These are phyloP conservation scores for Drosophila phalerata DNA, from an alignment of 2,888 invertebrate species.

Conservation along the genomic window DNA sequence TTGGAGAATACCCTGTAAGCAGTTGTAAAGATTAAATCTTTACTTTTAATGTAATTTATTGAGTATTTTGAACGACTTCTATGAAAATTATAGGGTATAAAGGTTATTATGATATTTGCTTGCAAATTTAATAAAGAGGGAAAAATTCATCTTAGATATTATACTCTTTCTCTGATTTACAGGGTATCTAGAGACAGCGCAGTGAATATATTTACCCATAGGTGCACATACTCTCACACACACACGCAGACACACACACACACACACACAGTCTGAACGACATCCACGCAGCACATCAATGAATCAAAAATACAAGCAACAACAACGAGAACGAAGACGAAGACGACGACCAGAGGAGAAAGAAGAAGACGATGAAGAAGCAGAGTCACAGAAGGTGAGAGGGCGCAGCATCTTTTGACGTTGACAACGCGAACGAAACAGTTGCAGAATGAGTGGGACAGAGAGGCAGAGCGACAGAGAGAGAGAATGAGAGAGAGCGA, in stretches of 20 bases:
- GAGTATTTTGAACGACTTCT: background rate
- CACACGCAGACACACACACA: background rate
- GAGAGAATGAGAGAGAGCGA: background rate
- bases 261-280: slow-evolving; percentile 45
- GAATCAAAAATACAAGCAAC: slow-evolving; percentile 72
- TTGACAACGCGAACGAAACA: slow-evolving; percentile 68
- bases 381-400: slow-evolving; percentile 62
- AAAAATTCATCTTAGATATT: too few species aligned
- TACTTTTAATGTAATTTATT: background rate
- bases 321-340: slow-evolving; percentile 24
- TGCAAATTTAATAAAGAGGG: background rate
- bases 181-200: slow-evolving; percentile 24
- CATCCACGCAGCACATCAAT: slow-evolving; percentile 78
- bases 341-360: slow-evolving; percentile 20
- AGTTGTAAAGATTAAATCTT: background rate
- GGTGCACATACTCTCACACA: slow-evolving; percentile 40
- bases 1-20: slow-evolving; percentile 1
- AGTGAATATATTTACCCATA: slow-evolving; percentile 42
- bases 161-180: background rate
- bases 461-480: background rate
- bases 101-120: background rate
- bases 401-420: slow-evolving; percentile 72
- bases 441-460: slow-evolving; percentile 7
- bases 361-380: slow-evolving; percentile 15
- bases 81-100: background rate